Evolutionary conservation across 2,113 vertebrate genomes (phyloP), one percentile per base, ranked within the genome.

Genomic region (Grallaria varia): DNA sequence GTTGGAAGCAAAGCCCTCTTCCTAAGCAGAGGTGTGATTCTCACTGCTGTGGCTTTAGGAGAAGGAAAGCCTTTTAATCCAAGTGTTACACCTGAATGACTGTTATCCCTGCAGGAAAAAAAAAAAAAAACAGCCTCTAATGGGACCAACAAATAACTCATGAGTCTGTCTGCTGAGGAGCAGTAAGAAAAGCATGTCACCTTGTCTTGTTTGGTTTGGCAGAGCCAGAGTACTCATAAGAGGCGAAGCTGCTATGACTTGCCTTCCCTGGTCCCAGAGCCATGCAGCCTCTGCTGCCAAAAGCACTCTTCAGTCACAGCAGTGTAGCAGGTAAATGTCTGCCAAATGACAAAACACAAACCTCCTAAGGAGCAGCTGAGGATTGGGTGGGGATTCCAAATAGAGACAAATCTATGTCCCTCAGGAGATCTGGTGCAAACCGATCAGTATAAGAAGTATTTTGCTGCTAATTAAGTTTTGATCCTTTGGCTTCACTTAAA

Each of bases 401-500:
- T 50, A 91, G 95, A 98, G 97, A 96, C 97, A 97, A 97, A 98
- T 97, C 97, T 97, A 83, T 94, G 96, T 96, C 97, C 98, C 96
- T 79, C 90, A 19, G 98, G 97, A 96, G 97, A 97, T 97, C 93
- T 95, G 96, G 96, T 97, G 94, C 96, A 94, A 97, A 95, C 89
- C 0, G 47, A 98, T 97, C 96, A 42, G 92, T 93, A 73, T 37
- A 97, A 98, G 92, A 97, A 96, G 95, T 97, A 97, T 97, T 98
- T 96, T 45, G 45, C 93, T 94, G 93, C 97, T 98, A 98, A 98
- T 98, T 98, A 98, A 98, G 97, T 97, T 97, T 96, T 98, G 98
- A 98, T 98, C 96, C 97, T 95, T 97, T 98, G 98, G 98, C 98
- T 98, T 95, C 83, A 97, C 97, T 98, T 98, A 94, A 98, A 98